These are phyloP conservation scores for Acrocephalus scirpaceus DNA, from an alignment of 2,797 vertebrate species.

Conservation along the genomic window DNA sequence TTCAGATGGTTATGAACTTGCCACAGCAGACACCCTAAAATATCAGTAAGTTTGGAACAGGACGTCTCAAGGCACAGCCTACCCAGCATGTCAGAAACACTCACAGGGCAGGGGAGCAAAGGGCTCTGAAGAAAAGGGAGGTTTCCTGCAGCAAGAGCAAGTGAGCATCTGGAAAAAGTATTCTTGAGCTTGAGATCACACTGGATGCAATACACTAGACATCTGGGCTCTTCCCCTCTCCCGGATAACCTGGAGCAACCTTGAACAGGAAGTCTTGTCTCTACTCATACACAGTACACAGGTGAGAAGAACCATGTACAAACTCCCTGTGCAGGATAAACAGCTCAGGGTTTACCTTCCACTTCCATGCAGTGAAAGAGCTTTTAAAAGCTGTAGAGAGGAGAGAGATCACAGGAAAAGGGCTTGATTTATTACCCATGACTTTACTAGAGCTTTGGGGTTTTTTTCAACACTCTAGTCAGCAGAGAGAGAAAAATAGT, in stretches of 20 bases:
- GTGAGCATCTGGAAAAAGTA: not conserved
- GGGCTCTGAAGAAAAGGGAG: not conserved
- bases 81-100: not conserved
- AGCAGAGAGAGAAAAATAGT: not conserved
- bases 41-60: not conserved
- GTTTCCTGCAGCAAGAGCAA: not conserved
- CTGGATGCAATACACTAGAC: not conserved
- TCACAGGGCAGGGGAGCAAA: not conserved
- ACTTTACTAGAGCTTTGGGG: not conserved
- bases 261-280: not conserved
- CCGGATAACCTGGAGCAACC: not conserved
- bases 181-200: not conserved
- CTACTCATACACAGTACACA: not conserved
- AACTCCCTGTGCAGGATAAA: not conserved
- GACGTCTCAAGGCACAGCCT: slow-evolving; percentile 59
- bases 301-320: not conserved
- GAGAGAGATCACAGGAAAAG: not conserved
- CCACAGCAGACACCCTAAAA: not conserved
- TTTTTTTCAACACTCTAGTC: not conserved
- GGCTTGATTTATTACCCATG: not conserved
- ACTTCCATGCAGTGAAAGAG: not conserved
- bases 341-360: not conserved
- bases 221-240: not conserved
- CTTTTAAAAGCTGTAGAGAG: not conserved
- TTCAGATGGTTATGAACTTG: not conserved